Evolutionary conservation across 2,888 invertebrate species (phyloP).

Genomic region (Chrysolina oricalcia): DNA sequence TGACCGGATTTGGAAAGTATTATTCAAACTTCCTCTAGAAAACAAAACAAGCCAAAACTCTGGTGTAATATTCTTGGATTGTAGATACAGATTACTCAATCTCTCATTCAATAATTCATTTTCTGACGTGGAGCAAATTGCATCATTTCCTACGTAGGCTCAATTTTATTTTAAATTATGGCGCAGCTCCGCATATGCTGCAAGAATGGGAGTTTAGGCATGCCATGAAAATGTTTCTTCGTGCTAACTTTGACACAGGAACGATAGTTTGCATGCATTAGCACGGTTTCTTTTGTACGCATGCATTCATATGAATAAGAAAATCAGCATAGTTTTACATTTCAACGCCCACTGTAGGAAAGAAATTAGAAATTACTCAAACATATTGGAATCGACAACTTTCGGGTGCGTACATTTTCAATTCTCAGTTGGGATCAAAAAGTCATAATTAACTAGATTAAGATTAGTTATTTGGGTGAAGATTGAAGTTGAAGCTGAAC

Average conservation of each 20-base stretch:
- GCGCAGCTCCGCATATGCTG: background rate
- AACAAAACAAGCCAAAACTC: too few species aligned
- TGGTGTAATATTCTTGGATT: background rate
- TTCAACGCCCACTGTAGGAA: background rate
- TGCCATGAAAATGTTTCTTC: conserved; percentile 11
- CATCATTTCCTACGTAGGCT: background rate
- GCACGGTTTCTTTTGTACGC: background rate
- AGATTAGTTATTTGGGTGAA: too few species aligned
- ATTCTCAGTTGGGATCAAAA: too few species aligned
- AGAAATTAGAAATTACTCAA: background rate
- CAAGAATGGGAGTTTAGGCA: background rate
- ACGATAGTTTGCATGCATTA: background rate
- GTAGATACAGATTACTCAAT: conserved; percentile 4
- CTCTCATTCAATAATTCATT: background rate
- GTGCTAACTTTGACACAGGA: conserved; percentile 9
- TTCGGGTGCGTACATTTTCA: too few species aligned
- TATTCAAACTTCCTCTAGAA: too few species aligned
- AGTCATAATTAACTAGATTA: too few species aligned
- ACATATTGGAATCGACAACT: background rate
- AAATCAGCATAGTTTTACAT: background rate
- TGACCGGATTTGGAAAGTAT: too few species aligned
- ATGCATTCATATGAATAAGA: background rate
- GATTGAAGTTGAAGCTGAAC: too few species aligned
- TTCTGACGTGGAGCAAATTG: conserved; percentile 17
- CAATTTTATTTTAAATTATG: conserved; percentile 10